Evolutionary conservation across 2,888 invertebrate species (phyloP), one percentile per base, ranked within the genome.

Genomic region (Dione juno): DNA sequence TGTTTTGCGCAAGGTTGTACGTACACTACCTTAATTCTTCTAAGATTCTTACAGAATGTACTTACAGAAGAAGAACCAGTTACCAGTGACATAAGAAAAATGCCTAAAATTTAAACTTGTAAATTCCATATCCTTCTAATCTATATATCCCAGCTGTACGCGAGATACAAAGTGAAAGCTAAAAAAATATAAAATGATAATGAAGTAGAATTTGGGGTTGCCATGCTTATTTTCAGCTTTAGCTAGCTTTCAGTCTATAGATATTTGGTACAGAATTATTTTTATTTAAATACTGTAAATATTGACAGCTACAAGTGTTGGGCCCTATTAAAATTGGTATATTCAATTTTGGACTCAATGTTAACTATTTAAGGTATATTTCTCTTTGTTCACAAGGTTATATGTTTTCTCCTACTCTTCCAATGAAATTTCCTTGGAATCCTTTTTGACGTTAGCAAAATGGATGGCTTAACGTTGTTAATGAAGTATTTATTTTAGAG

Each of bases 391-490:
- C 13, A 28, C 14, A 28, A 58, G 10, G 9, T 35, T 16, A 19
- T 21, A 35, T 14, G 48, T n/a, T 52, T 67, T 28, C 41, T 41
- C 28, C 13, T 16, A 37, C 28, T n/a, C 52, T 21, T 1, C 3
- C 8, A 61, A 52, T 11, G 66, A 69, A 45, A 66, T 59, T 72
- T 69, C 14, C 66, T 63, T 14, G 8, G 35, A 61, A 66, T 52
- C 61, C 59, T 69, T 66, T 63, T 69, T 63, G 19, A 35, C n/a
- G 54, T 72, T 65, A 61, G 66, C 69, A 52, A 61, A 66, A 69
- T 66, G 14, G 37, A 43, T 63, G 16, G 35, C 48, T 69, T 57
- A 72, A 57, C 37, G 63, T 37, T 37, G 35, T 54, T 9, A 63
- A 58, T 53, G 16, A 64, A 71, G 71, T 71, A 41, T 69, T 72